Conservation (phyloP, 2,888 invertebrate genomes). For the Strigamia transsilvanica region DNA sequence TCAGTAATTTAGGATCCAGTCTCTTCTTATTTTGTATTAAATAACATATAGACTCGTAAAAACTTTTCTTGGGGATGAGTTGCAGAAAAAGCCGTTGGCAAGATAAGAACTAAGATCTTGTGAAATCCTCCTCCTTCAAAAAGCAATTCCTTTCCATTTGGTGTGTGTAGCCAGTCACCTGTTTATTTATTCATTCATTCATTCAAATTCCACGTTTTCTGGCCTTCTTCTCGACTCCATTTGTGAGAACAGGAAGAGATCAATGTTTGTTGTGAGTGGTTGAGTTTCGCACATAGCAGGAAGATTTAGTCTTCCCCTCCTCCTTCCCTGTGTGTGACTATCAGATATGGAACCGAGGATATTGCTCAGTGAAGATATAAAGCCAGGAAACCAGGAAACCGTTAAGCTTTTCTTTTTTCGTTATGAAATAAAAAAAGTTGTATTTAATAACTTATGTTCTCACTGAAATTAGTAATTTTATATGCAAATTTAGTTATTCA, state of each 20-base stretch:
- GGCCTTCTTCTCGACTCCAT: slow-evolving; percentile 43
- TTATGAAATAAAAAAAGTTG: too few species aligned
- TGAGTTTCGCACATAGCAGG: slow-evolving; percentile 28
- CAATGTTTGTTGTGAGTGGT: slow-evolving; percentile 43
- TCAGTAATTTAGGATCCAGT: not conserved
- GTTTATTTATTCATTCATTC: slow-evolving; percentile 49
- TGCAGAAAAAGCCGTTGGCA: slow-evolving; percentile 16
- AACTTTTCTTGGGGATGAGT: not conserved
- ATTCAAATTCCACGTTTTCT: slow-evolving; percentile 46
- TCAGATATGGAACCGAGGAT: not conserved
- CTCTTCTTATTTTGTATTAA: not conserved
- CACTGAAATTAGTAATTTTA: too few species aligned
- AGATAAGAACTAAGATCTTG: slow-evolving; percentile 29
- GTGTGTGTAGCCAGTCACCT: slow-evolving; percentile 34
- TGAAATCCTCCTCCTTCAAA: slow-evolving; percentile 27
- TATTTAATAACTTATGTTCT: too few species aligned
- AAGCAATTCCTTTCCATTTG: slow-evolving; percentile 45
- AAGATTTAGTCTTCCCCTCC: not conserved
- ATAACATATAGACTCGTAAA: not conserved
- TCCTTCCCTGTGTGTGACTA: not conserved
- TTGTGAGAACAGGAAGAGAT: slow-evolving; percentile 42
- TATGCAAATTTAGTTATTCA: too few species aligned
- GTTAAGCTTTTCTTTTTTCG: not conserved
- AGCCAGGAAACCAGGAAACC: not conserved
- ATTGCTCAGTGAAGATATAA: not conserved